These are phyloP conservation scores for Drosophila kurseongensis DNA, from an alignment of 1,140 invertebrate species.

Conservation along the genomic window DNA sequence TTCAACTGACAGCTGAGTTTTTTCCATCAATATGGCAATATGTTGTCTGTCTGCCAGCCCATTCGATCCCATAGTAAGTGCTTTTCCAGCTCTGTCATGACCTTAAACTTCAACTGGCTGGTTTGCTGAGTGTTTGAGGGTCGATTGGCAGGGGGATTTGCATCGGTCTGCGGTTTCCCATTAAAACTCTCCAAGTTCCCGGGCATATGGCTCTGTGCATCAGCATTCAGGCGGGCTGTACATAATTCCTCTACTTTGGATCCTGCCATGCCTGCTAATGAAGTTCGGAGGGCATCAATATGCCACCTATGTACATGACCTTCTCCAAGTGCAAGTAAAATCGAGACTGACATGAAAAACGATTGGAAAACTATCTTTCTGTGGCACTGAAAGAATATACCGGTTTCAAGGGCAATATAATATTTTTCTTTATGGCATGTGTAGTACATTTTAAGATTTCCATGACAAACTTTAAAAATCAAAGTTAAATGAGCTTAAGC, in stretches of 20 bases:
- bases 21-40: conserved; percentile 72
- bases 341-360: conserved; percentile 26
- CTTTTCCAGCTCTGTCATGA: conserved; percentile 61
- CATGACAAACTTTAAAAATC: too few species aligned
- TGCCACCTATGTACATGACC: conserved; percentile 45
- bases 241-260: conserved; percentile 35
- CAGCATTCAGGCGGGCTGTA: conserved; percentile 53
- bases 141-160: conserved; percentile 19
- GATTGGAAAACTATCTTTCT: conserved; percentile 19
- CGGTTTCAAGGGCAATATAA: too few species aligned
- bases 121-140: conserved; percentile 7
- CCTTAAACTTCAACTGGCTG: conserved; percentile 70
- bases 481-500: too few species aligned
- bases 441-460: too few species aligned
- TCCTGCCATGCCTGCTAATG: conserved; percentile 51
- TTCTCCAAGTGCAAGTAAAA: conserved; percentile 46
- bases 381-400: background rate
- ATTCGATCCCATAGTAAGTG: conserved; percentile 51
- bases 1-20: conserved; percentile 69
- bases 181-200: conserved; percentile 51
- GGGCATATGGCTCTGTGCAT: conserved; percentile 64
- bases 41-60: conserved; percentile 42
- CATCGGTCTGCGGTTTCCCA: conserved; percentile 38
- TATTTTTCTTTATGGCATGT: too few species aligned
- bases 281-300: conserved; percentile 64